These are phyloP conservation scores for Magallana gigas DNA, from an alignment of 1,140 invertebrate species.

Conservation along the genomic window DNA sequence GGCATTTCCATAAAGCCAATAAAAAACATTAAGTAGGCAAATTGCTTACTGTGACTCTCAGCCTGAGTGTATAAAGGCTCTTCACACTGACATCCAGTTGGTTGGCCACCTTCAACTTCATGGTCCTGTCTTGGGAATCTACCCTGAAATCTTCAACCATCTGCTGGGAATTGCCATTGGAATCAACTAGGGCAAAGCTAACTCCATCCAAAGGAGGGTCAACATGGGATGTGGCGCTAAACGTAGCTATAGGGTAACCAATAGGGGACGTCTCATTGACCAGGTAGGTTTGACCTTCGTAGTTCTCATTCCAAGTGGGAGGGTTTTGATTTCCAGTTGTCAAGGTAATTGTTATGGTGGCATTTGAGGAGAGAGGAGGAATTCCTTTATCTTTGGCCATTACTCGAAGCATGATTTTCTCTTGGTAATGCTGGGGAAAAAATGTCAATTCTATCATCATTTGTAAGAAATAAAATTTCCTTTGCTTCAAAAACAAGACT, in stretches of 20 bases:
- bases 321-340: constrained; percentile 63
- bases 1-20: no score
- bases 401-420: constrained; percentile 56
- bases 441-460: no score
- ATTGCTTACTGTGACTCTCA: constrained; percentile 65
- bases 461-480: no score
- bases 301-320: constrained; percentile 66
- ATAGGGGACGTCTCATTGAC: constrained; percentile 67
- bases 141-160: constrained; percentile 63
- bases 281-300: constrained; percentile 61
- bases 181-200: constrained; percentile 64
- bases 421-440: constrained; percentile 6
- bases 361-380: constrained; percentile 58
- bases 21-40: no score
- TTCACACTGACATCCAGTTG: constrained; percentile 65
- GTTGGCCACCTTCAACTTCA: constrained; percentile 62
- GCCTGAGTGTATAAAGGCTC: constrained; percentile 64
- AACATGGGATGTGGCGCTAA: constrained; percentile 66
- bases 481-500: no score
- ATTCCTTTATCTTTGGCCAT: constrained; percentile 68
- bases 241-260: constrained; percentile 61
- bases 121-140: constrained; percentile 56
- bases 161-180: constrained; percentile 61
- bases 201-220: constrained; percentile 63
- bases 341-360: constrained; percentile 64